Percentiles rank a stretch among this genome's conserved stretches.
Evolutionary conservation across 2,113 vertebrate genomes (phyloP).

Genomic region (Etheostoma cragini): DNA sequence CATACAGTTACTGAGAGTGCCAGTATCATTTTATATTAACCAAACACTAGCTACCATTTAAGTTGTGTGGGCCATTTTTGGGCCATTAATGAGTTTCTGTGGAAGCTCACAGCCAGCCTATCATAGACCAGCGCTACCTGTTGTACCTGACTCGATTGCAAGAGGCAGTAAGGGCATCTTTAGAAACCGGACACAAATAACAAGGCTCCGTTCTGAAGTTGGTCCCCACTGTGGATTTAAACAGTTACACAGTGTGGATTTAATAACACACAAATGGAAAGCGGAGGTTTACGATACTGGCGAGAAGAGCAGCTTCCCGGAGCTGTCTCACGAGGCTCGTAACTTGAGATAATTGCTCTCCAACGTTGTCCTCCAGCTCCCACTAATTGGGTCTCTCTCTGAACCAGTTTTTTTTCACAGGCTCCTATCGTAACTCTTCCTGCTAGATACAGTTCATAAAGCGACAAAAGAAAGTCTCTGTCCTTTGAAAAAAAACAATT

Average conservation of each 20-base stretch:
- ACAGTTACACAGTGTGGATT: slow-evolving; percentile 57
- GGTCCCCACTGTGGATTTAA: slow-evolving; percentile 55
- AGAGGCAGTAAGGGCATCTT: slow-evolving; percentile 30
- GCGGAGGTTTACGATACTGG: slow-evolving; percentile 65
- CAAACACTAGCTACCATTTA: neutral
- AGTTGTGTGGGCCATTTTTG: neutral
- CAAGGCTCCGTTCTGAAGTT: slow-evolving; percentile 50
- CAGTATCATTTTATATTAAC: neutral
- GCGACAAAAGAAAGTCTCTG: slow-evolving; percentile 26
- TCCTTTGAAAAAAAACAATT: too few species aligned
- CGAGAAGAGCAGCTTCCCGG: slow-evolving; percentile 58
- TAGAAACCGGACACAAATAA: slow-evolving; percentile 54
- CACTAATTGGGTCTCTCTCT: slow-evolving; percentile 72
- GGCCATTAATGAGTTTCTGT: slow-evolving; percentile 23
- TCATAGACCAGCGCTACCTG: slow-evolving; percentile 9
- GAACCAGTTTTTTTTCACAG: slow-evolving; percentile 41
- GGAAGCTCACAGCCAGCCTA: neutral
- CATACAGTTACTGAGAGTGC: neutral
- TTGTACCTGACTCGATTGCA: slow-evolving; percentile 27
- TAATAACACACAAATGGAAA: slow-evolving; percentile 72
- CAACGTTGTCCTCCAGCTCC: slow-evolving; percentile 68
- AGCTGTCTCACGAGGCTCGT: slow-evolving; percentile 70
- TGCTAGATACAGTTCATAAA: slow-evolving; percentile 57
- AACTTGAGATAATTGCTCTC: slow-evolving; percentile 79
- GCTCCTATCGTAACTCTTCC: slow-evolving; percentile 55